Evolutionary conservation across 2,888 invertebrate species (phyloP).

Genomic region (Mythimna vitellina): DNA sequence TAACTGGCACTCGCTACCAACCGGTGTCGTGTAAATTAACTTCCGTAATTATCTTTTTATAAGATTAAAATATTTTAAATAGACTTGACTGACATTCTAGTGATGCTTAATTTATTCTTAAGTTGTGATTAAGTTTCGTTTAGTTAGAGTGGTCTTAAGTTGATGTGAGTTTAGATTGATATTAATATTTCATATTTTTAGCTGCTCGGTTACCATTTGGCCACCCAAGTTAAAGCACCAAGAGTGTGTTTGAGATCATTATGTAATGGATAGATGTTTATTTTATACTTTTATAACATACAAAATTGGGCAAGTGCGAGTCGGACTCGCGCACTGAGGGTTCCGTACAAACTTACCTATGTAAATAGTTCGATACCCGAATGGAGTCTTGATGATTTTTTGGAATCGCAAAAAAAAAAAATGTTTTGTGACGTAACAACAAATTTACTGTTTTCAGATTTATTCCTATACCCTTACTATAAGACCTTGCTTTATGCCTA

Average conservation of each 20-base stretch:
- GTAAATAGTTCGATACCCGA: too few species aligned
- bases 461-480: too few species aligned
- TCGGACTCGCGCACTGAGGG: too few species aligned
- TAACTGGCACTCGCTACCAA: conserved; percentile 43
- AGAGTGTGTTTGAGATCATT: not conserved
- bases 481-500: too few species aligned
- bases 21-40: conserved; percentile 51
- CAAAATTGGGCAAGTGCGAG: too few species aligned
- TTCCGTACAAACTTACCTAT: too few species aligned
- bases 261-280: not conserved
- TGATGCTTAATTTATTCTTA: conserved; percentile 50
- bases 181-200: conserved; percentile 26
- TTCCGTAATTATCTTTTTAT: conserved; percentile 60
- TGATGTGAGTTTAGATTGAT: conserved; percentile 29
- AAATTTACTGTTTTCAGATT: too few species aligned
- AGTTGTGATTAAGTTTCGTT: conserved; percentile 49
- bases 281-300: too few species aligned
- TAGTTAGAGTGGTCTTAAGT: conserved; percentile 14
- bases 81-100: conserved; percentile 52
- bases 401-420: too few species aligned
- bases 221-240: conserved; percentile 38
- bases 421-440: too few species aligned
- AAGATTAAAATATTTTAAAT: conserved; percentile 54
- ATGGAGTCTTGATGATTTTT: too few species aligned
- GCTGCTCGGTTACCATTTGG: conserved; percentile 14